phyloP scores from a whole-genome alignment of 2,797 vertebrate species.

The Hipposideros larvatus region DNA sequence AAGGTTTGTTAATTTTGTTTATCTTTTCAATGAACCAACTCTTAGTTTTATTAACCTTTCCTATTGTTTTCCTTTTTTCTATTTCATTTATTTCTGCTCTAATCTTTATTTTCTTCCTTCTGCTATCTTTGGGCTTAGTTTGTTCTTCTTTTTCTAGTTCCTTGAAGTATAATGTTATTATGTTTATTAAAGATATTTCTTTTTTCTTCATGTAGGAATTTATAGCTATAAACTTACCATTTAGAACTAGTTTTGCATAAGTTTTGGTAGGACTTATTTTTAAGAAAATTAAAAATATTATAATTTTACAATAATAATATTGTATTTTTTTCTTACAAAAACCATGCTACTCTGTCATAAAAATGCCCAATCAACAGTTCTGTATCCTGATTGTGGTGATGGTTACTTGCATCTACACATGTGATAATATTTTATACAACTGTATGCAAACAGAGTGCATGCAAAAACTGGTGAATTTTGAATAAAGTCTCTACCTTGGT shows the following conservation, averaged over 20 bases:
- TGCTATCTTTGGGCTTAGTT: too few species aligned
- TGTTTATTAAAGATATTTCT: too few species aligned
- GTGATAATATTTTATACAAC: not conserved
- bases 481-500: not conserved
- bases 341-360: not conserved
- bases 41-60: too few species aligned
- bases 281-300: not conserved
- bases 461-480: slow-evolving; percentile 6
- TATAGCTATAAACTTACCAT: not conserved
- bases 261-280: slow-evolving; percentile 33
- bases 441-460: not conserved
- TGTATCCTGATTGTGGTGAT: not conserved
- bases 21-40: not conserved
- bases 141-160: too few species aligned
- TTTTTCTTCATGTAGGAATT: too few species aligned
- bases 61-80: not conserved
- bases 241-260: not conserved
- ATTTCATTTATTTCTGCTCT: not conserved
- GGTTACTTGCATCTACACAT: not conserved
- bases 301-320: not conserved
- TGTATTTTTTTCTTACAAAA: slow-evolving; percentile 46
- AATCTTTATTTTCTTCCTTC: too few species aligned
- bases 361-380: not conserved
- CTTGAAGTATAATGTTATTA: too few species aligned
- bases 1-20: not conserved